Evolutionary conservation across 2,797 vertebrate genomes (phyloP).

Genomic region (Pelodytes ibericus): DNA sequence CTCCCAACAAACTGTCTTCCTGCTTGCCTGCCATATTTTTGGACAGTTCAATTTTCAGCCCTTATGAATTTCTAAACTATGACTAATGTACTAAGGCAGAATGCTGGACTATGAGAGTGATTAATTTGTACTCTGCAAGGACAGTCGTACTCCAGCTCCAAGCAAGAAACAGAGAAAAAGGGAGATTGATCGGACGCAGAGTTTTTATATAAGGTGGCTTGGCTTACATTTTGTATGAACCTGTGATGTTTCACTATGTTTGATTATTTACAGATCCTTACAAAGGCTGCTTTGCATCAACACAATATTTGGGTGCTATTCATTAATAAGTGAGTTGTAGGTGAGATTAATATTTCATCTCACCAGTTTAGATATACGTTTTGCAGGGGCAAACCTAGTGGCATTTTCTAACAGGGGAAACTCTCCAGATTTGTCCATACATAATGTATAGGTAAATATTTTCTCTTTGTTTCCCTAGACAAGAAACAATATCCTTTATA

Average conservation of each 20-base stretch:
- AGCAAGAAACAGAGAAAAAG: constrained; percentile 17
- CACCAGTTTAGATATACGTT: too few species aligned
- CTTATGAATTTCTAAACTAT: constrained; percentile 54
- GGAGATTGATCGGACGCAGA: constrained; percentile 36
- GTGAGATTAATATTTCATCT: too few species aligned
- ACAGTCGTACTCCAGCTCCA: constrained; percentile 28
- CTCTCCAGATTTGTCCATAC: too few species aligned
- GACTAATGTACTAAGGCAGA: constrained; percentile 50
- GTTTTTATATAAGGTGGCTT: constrained; percentile 6
- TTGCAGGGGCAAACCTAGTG: too few species aligned
- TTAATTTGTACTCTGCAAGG: constrained; percentile 48
- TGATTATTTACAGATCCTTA: background rate
- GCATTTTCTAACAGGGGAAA: too few species aligned
- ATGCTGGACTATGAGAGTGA: constrained; percentile 47
- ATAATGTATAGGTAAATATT: too few species aligned
- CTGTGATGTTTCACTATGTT: background rate
- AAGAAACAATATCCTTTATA: too few species aligned
- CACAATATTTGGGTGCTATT: too few species aligned
- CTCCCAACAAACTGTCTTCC: background rate
- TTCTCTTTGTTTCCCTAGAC: too few species aligned
- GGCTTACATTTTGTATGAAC: constrained; percentile 5
- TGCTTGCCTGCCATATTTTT: constrained; percentile 38
- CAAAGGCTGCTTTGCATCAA: too few species aligned
- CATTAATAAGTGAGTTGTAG: too few species aligned
- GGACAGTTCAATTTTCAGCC: constrained; percentile 56